Evolutionary conservation across 2,888 invertebrate species (phyloP).

Genomic region (Cylindroiulus punctatus): DNA sequence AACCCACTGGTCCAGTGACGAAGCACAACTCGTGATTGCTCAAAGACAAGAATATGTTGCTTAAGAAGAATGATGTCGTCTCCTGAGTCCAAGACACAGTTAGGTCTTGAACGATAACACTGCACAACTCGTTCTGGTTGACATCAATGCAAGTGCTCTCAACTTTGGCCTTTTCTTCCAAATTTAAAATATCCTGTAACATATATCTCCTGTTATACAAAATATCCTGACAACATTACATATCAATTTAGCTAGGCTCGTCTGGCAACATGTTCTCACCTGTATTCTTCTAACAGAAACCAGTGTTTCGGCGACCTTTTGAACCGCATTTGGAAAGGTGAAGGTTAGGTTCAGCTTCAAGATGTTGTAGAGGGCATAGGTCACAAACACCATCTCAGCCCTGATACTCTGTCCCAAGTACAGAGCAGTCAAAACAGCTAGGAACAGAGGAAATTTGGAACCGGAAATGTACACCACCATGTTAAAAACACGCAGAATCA

Average conservation of each 20-base stretch:
- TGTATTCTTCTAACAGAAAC: not conserved
- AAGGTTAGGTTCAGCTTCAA: slow-evolving; percentile 44
- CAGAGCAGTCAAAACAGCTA: not conserved
- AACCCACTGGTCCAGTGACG: too few relatives aligned
- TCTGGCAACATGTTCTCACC: too few relatives aligned
- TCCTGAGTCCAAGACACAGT: not conserved
- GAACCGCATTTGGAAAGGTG: slow-evolving; percentile 47
- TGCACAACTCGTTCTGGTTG: not conserved
- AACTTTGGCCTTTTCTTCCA: not conserved
- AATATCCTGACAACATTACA: too few relatives aligned
- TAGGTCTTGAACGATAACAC: not conserved
- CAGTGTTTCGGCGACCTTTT: not conserved
- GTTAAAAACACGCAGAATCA: slow-evolving; percentile 34
- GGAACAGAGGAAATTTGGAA: slow-evolving; percentile 42
- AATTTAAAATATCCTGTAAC: not conserved
- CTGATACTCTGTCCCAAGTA: slow-evolving; percentile 10
- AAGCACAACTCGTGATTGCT: too few relatives aligned
- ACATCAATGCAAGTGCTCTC: not conserved
- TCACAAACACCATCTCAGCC: slow-evolving; percentile 49
- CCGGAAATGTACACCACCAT: slow-evolving; percentile 50
- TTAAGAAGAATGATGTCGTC: not conserved
- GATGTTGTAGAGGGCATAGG: slow-evolving; percentile 46
- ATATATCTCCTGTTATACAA: too few relatives aligned
- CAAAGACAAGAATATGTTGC: too few relatives aligned
- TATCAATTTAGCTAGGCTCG: too few relatives aligned